Conservation (phyloP, 2,797 vertebrate species). For the Acanthurus leucopareius region DNA sequence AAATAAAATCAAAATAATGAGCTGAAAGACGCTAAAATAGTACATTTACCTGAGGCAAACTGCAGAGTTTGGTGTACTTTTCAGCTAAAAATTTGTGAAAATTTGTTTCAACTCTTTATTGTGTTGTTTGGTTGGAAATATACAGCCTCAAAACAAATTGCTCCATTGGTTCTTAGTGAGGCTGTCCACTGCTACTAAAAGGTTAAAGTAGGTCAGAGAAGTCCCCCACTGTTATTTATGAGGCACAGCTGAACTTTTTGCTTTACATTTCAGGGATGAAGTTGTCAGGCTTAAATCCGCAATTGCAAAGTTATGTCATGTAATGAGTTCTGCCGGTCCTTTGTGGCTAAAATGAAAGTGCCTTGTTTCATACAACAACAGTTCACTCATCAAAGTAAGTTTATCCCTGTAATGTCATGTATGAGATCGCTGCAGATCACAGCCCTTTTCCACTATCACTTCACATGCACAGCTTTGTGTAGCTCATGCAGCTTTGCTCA, state of each 20-base stretch:
- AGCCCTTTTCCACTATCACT: constrained; percentile 25
- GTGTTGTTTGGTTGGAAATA: neutral
- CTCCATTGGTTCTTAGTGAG: neutral
- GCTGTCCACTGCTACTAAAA: constrained; percentile 3
- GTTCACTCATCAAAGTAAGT: constrained; percentile 18
- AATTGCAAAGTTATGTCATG: constrained; percentile 9
- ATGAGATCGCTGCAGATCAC: constrained; percentile 21
- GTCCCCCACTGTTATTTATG: neutral
- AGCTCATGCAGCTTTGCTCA: constrained; percentile 29
- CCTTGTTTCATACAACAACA: neutral
- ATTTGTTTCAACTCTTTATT: too few relatives aligned
- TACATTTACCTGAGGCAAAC: too few relatives aligned
- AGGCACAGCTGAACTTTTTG: constrained; percentile 9
- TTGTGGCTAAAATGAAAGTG: constrained; percentile 30
- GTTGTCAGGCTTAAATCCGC: neutral
- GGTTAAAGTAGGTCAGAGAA: constrained; percentile 14
- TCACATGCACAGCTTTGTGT: constrained; percentile 47
- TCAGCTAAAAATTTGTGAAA: too few relatives aligned
- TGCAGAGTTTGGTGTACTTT: too few relatives aligned
- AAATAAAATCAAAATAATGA: too few relatives aligned
- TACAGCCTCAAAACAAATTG: neutral
- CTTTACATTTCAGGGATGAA: constrained; percentile 16
- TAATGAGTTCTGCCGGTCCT: constrained; percentile 3
- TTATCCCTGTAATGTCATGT: constrained; percentile 18
- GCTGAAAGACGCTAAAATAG: too few relatives aligned